phyloP scores from a whole-genome alignment of 2,797 vertebrate genomes.

The Poecilia picta region DNA sequence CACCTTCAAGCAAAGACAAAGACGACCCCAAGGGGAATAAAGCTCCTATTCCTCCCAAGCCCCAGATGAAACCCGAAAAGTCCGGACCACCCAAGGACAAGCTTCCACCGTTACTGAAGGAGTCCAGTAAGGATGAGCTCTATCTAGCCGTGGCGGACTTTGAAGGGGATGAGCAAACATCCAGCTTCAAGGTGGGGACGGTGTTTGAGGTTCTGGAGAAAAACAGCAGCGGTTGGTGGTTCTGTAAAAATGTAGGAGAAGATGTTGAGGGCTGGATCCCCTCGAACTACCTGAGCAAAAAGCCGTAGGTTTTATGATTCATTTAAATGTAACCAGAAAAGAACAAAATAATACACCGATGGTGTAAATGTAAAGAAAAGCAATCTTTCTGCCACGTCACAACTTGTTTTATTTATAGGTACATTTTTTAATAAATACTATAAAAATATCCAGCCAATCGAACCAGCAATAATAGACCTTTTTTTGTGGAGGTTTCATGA shows the following conservation, averaged over 20 bases:
- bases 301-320: slow-evolving; percentile 81
- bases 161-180: slow-evolving; percentile 92
- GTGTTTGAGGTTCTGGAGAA: slow-evolving; percentile 94
- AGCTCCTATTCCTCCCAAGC: slow-evolving; percentile 81
- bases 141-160: slow-evolving; percentile 95
- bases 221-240: slow-evolving; percentile 96
- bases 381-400: slow-evolving; percentile 18
- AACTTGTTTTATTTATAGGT: slow-evolving; percentile 77
- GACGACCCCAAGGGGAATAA: slow-evolving; percentile 85
- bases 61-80: slow-evolving; percentile 84
- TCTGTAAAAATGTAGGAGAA: slow-evolving; percentile 91
- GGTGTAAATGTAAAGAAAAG: slow-evolving; percentile 47
- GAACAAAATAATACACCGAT: slow-evolving; percentile 10
- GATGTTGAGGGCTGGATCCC: slow-evolving; percentile 98
- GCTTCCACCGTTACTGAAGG: slow-evolving; percentile 82
- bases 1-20: slow-evolving; percentile 76
- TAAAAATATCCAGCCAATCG: slow-evolving; percentile 58
- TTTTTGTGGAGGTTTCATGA: slow-evolving; percentile 43
- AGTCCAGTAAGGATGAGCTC: slow-evolving; percentile 84
- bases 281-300: slow-evolving; percentile 97
- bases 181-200: slow-evolving; percentile 93
- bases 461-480: slow-evolving; percentile 69
- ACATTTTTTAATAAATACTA: slow-evolving; percentile 65
- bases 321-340: slow-evolving; percentile 13
- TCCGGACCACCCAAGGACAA: slow-evolving; percentile 84